Percentiles rank a stretch among this genome's conserved stretches.
Conservation (phyloP, 2,113 vertebrate species). For the Dipodomys spectabilis region DNA sequence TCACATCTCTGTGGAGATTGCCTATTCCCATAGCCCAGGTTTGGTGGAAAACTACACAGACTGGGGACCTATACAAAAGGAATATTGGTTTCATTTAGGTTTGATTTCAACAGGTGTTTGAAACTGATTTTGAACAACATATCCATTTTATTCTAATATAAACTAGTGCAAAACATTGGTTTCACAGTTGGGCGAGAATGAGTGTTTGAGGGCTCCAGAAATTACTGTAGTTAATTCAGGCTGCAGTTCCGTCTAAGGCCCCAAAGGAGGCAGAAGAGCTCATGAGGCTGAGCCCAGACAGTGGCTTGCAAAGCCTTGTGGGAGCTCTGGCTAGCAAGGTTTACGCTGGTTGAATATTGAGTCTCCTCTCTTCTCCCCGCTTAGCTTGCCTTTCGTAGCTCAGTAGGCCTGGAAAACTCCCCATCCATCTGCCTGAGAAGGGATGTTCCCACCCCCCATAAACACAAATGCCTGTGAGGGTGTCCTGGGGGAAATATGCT, state of each 20-base stretch:
- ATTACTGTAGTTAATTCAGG: not conserved
- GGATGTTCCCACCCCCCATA: not conserved
- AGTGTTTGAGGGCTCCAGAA: slow-evolving; percentile 42
- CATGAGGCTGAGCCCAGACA: not conserved
- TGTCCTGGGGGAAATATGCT: not conserved
- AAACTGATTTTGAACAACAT: slow-evolving; percentile 7
- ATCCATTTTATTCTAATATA: not conserved
- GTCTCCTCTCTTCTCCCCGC: not conserved
- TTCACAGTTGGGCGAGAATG: slow-evolving; percentile 47
- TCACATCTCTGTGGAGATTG: not conserved
- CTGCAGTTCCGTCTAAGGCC: not conserved
- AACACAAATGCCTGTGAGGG: not conserved
- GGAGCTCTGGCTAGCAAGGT: not conserved
- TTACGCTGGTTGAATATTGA: not conserved
- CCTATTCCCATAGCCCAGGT: not conserved
- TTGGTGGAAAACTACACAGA: not conserved
- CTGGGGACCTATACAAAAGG: not conserved
- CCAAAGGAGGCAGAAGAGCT: not conserved
- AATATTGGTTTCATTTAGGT: not conserved
- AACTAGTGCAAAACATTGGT: not conserved
- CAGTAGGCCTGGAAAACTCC: not conserved
- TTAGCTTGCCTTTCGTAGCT: not conserved
- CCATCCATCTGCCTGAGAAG: not conserved
- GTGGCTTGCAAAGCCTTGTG: not conserved
- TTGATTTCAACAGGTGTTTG: not conserved